Conservation (phyloP, 2,888 invertebrate species). For the Rhorus exstirpatorius region DNA sequence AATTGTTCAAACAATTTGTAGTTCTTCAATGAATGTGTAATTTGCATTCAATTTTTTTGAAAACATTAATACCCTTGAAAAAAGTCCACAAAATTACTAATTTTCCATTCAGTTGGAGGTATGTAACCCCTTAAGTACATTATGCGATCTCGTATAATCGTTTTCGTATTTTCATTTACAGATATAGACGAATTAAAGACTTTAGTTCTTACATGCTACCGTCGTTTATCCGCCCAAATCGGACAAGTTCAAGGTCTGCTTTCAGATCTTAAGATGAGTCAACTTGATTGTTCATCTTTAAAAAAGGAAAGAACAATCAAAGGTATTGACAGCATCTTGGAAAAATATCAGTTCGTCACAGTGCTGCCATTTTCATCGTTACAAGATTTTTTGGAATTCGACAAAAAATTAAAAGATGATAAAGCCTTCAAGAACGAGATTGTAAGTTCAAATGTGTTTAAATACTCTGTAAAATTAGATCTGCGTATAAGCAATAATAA, state of each 20-base stretch:
- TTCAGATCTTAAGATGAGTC: background rate
- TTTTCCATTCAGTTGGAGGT: no score
- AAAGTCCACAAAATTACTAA: no score
- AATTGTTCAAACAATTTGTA: no score
- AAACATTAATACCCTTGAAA: no score
- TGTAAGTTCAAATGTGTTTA: constrained; percentile 21
- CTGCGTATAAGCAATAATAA: background rate
- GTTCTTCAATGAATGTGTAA: no score
- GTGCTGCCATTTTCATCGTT: constrained; percentile 26
- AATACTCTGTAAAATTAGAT: background rate
- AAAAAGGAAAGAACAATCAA: background rate
- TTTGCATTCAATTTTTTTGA: no score
- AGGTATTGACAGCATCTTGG: constrained; percentile 11
- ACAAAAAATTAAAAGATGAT: constrained; percentile 16
- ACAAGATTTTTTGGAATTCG: constrained; percentile 21
- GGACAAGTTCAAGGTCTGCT: background rate
- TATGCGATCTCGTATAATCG: no score
- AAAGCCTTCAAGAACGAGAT: constrained; percentile 8
- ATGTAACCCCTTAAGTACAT: no score
- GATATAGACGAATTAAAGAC: background rate
- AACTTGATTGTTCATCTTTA: background rate
- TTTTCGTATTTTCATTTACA: no score
- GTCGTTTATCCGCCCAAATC: background rate
- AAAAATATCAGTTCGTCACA: constrained; percentile 19
- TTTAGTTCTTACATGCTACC: background rate